A percentile compares a stretch with the other conserved stretches of the same genome.
These are phyloP conservation scores for Halichoerus grypus DNA, from an alignment of 2,113 vertebrate genomes.

Conservation along the genomic window DNA sequence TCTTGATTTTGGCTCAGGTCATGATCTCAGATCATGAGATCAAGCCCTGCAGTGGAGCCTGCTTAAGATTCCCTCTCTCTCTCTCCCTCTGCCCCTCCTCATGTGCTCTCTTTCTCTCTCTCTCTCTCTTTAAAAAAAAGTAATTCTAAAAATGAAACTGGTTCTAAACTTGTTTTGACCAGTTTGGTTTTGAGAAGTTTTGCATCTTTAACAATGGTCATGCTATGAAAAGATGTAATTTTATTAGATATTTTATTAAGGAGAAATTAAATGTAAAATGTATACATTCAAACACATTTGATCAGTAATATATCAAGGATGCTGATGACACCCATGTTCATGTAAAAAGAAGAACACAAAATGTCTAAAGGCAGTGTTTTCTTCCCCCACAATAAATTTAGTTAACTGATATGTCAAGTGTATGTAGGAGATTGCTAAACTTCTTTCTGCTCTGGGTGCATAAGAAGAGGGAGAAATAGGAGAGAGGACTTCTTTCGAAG, in stretches of 20 bases:
- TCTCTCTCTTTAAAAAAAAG: background rate
- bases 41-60: background rate
- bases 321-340: background rate
- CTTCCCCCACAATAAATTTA: background rate
- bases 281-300: background rate
- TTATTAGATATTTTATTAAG: constrained; percentile 45
- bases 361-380: background rate
- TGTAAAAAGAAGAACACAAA: constrained; percentile 35
- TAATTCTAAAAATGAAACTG: background rate
- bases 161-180: background rate
- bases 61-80: background rate
- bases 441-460: background rate
- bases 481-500: background rate
- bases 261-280: constrained; percentile 12
- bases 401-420: background rate
- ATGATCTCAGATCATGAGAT: too few relatives aligned
- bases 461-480: background rate
- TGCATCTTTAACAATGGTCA: background rate
- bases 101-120: background rate
- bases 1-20: background rate
- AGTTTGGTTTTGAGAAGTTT: background rate
- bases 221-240: background rate
- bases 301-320: background rate
- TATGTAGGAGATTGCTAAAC: background rate
- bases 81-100: background rate